Conservation (phyloP, 2,797 vertebrate genomes). For the Pelodytes ibericus region DNA sequence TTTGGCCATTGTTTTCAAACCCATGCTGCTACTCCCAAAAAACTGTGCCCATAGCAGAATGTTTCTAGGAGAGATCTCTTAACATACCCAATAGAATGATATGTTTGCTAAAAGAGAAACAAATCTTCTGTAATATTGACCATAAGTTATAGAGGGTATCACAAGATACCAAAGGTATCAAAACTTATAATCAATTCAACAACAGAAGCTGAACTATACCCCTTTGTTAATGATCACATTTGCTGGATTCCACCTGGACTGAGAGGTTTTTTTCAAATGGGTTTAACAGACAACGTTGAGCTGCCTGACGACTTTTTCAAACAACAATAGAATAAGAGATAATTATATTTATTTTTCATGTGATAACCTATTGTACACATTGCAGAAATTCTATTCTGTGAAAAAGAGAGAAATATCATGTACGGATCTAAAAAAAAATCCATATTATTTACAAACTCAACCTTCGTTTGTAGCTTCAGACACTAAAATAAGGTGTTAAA, state of each 20-base stretch:
- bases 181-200: too few species aligned
- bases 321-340: conserved; percentile 71
- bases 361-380: conserved; percentile 85
- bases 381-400: conserved; percentile 68
- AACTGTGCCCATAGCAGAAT: too few species aligned
- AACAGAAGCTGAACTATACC: too few species aligned
- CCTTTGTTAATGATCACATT: conserved; percentile 46
- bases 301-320: conserved; percentile 90
- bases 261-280: conserved; percentile 65
- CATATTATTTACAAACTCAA: conserved; percentile 90
- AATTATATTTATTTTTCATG: conserved; percentile 79
- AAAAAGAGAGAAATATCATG: conserved; percentile 86
- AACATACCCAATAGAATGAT: too few species aligned
- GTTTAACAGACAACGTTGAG: conserved; percentile 83
- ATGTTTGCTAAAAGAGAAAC: too few species aligned
- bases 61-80: too few species aligned
- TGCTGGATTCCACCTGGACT: conserved; percentile 67
- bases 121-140: too few species aligned
- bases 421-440: conserved; percentile 85
- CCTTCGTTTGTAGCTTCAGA: conserved; percentile 97
- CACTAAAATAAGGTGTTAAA: conserved; percentile 96
- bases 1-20: too few species aligned
- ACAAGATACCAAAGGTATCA: too few species aligned
- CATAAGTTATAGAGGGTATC: too few species aligned
- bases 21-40: too few species aligned